Conservation (phyloP, 2,797 vertebrate species). For the Tympanoctomys barrerae region DNA sequence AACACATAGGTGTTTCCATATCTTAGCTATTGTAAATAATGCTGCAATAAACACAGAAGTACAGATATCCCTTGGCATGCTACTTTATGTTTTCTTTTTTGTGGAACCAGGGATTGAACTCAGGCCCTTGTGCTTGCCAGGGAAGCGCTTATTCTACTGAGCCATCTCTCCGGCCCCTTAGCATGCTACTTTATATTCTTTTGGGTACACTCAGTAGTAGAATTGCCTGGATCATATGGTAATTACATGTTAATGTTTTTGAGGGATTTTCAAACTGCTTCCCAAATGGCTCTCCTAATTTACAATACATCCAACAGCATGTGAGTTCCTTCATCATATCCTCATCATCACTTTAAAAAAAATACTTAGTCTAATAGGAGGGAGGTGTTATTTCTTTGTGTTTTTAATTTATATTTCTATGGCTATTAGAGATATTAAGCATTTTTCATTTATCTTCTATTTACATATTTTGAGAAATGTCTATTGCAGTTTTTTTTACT, state of each 20-base stretch:
- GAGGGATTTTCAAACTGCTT: neutral
- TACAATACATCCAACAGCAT: neutral
- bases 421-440: neutral
- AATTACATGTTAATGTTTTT: neutral
- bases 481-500: neutral
- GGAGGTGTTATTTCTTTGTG: neutral
- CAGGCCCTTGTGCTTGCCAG: too few relatives aligned
- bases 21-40: neutral
- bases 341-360: neutral
- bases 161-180: neutral
- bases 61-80: neutral
- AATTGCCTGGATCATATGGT: neutral
- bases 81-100: neutral
- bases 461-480: neutral
- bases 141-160: too few relatives aligned
- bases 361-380: neutral
- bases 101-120: too few relatives aligned
- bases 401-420: neutral
- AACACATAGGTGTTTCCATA: neutral
- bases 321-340: neutral
- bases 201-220: neutral
- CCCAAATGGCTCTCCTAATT: neutral
- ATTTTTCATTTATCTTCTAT: neutral
- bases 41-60: neutral
- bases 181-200: neutral